phyloP scores from a whole-genome alignment of 2,888 invertebrate genomes.

The Cordylochernes scorpioides region DNA sequence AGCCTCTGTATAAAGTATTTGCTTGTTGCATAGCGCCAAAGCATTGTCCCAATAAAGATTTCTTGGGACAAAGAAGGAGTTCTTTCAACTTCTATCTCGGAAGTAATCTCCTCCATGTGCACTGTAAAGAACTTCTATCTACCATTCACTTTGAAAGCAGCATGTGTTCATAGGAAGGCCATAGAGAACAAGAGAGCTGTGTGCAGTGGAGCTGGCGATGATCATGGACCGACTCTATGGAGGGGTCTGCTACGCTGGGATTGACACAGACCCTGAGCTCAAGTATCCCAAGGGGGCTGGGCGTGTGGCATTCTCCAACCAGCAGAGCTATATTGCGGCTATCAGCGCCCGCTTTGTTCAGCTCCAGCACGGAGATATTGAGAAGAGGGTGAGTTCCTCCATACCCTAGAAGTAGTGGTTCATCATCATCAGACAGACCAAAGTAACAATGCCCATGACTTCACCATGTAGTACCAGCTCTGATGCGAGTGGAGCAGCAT shows the following conservation, averaged over 20 bases:
- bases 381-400: slow-evolving; percentile 47
- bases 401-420: neutral
- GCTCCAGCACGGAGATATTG: slow-evolving; percentile 90
- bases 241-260: slow-evolving; percentile 94
- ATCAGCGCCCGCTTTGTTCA: slow-evolving; percentile 95
- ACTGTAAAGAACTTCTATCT: too few species aligned
- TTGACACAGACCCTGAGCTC: slow-evolving; percentile 95
- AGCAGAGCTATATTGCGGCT: slow-evolving; percentile 95
- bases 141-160: too few species aligned
- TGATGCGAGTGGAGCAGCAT: too few species aligned
- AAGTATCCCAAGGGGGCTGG: slow-evolving; percentile 98
- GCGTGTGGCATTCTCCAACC: slow-evolving; percentile 90
- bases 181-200: too few species aligned
- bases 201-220: slow-evolving; percentile 77
- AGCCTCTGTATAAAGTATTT: too few species aligned
- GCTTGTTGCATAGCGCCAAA: too few species aligned
- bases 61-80: too few species aligned
- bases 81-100: too few species aligned
- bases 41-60: too few species aligned
- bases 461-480: too few species aligned
- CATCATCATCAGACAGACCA: neutral
- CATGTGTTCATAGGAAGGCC: too few species aligned
- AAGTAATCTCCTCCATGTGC: too few species aligned
- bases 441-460: neutral
- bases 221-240: slow-evolving; percentile 97